These are phyloP conservation scores for Erythrolamprus reginae DNA, from an alignment of 2,113 vertebrate species.

Conservation along the genomic window DNA sequence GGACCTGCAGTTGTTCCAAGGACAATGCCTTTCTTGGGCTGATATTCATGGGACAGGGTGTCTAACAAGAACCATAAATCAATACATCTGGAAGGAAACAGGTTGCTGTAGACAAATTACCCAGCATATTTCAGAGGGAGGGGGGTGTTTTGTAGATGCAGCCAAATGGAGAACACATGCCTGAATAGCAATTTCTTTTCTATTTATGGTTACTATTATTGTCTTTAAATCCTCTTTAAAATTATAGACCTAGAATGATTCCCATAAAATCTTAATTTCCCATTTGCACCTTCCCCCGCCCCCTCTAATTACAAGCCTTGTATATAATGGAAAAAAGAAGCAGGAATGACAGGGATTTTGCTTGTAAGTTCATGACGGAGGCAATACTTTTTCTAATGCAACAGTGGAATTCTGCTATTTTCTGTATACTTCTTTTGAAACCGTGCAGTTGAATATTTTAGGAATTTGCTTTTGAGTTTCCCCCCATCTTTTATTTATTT, in stretches of 20 bases:
- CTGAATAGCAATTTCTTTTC: background rate
- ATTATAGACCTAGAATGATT: conserved; percentile 55
- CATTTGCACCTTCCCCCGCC: conserved; percentile 29
- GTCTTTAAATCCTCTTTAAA: conserved; percentile 46
- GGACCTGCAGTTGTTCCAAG: background rate
- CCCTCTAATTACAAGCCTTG: background rate
- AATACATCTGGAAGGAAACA: background rate
- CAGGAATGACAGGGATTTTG: background rate
- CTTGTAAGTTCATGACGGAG: background rate
- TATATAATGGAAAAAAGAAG: conserved; percentile 2
- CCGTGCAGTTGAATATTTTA: background rate
- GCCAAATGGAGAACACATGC: conserved; percentile 40
- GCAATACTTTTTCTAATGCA: background rate
- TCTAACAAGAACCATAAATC: background rate
- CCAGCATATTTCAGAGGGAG: conserved; percentile 32
- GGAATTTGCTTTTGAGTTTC: too few species aligned
- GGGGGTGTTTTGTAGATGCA: conserved; percentile 56
- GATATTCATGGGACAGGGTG: background rate
- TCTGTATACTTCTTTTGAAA: background rate
- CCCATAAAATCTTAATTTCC: conserved; percentile 41
- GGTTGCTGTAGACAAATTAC: conserved; percentile 52
- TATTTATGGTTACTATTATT: conserved; percentile 39
- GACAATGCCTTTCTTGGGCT: background rate
- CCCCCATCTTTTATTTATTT: background rate
- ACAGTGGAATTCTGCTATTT: background rate